Conservation (phyloP, 2,797 vertebrate genomes). For the Diplodus sargus region DNA sequence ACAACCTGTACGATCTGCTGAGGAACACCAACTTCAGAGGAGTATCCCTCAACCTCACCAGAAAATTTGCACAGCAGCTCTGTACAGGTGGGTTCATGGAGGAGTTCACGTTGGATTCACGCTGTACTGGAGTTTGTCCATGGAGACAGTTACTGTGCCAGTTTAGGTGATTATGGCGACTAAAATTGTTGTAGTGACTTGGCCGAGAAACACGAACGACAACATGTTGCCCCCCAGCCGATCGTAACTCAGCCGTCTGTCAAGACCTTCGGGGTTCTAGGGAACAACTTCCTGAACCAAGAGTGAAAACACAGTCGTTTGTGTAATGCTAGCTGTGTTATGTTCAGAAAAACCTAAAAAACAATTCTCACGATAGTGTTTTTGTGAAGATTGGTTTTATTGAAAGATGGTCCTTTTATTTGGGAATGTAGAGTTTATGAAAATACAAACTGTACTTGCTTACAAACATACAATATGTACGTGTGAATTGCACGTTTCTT, state of each 20-base stretch:
- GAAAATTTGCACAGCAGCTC: slow-evolving; percentile 95
- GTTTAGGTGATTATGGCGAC: neutral
- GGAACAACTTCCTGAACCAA: neutral
- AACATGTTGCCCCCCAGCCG: neutral
- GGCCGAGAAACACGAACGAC: neutral
- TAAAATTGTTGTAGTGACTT: no score
- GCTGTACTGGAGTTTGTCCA: neutral
- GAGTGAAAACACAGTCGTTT: no score
- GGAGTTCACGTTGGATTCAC: neutral
- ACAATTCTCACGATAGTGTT: no score
- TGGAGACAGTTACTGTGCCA: neutral
- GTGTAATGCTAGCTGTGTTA: no score
- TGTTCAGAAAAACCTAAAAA: no score
- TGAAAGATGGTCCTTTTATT: no score
- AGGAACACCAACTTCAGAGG: slow-evolving; percentile 96
- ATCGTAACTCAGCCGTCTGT: neutral
- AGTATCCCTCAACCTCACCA: slow-evolving; percentile 93
- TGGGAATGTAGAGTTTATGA: no score
- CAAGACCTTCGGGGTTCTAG: neutral
- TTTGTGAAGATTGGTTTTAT: no score
- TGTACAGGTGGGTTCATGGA: slow-evolving; percentile 83
- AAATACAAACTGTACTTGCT: no score
- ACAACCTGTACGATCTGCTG: slow-evolving; percentile 94
- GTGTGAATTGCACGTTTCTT: no score
- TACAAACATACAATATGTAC: no score